These are phyloP conservation scores for Saccostrea echinata DNA, from an alignment of 1,140 invertebrate genomes.

Conservation along the genomic window DNA sequence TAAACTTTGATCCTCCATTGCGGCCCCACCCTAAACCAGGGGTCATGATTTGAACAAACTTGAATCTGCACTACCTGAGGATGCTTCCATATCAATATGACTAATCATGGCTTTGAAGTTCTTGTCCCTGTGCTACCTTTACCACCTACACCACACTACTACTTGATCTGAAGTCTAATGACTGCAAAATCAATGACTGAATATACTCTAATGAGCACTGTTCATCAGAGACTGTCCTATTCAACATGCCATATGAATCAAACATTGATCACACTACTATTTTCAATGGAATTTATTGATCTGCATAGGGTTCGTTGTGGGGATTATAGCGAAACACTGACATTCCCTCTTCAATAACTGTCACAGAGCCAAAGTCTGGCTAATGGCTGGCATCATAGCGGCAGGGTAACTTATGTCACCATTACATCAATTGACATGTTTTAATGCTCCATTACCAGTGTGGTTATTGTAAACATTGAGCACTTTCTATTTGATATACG, in stretches of 20 bases:
- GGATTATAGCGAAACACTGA: background rate
- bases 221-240: background rate
- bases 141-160: background rate
- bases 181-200: slow-evolving; percentile 23
- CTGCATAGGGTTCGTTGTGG: background rate
- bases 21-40: too few species aligned
- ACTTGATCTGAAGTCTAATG: background rate
- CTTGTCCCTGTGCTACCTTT: background rate
- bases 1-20: too few species aligned
- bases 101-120: too few species aligned
- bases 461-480: background rate
- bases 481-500: background rate
- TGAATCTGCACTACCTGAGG: too few species aligned
- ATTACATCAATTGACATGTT: slow-evolving; percentile 20
- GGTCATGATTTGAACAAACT: too few species aligned
- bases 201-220: slow-evolving; percentile 32
- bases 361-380: background rate
- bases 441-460: slow-evolving; percentile 34
- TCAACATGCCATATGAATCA: background rate
- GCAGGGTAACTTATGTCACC: slow-evolving; percentile 14
- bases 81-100: too few species aligned
- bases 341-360: slow-evolving; percentile 5
- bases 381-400: background rate
- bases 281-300: slow-evolving; percentile 33
- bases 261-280: slow-evolving; percentile 9